Percentiles rank a stretch among this genome's conserved stretches.
phyloP scores from a whole-genome alignment of 2,888 invertebrate genomes.

The Apotomis capreana region DNA sequence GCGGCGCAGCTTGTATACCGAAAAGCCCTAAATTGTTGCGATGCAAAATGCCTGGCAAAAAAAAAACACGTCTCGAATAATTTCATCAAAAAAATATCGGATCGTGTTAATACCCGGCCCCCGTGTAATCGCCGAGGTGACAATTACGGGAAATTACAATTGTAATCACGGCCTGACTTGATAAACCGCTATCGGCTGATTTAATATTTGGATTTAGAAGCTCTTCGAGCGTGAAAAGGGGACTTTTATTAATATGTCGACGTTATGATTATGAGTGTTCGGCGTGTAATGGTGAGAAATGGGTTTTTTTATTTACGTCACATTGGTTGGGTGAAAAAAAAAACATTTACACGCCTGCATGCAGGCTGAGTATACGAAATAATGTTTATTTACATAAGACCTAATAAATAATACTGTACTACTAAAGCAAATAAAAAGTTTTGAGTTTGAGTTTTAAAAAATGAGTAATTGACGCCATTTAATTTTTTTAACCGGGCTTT shows the following conservation, averaged over 20 bases:
- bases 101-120: neutral
- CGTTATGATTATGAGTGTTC: neutral
- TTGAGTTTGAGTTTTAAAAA: too few species aligned
- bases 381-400: too few species aligned
- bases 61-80: neutral
- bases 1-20: too few species aligned
- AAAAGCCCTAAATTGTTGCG: too few species aligned
- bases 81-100: neutral
- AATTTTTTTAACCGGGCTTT: too few species aligned
- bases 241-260: slow-evolving; percentile 33
- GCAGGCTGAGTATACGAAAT: too few species aligned
- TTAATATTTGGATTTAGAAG: slow-evolving; percentile 37
- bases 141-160: slow-evolving; percentile 37
- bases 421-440: too few species aligned
- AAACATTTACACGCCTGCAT: too few species aligned
- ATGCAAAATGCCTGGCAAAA: too few species aligned
- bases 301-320: neutral
- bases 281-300: neutral
- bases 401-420: too few species aligned
- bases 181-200: slow-evolving; percentile 38
- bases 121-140: slow-evolving; percentile 12
- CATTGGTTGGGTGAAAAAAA: too few species aligned
- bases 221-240: slow-evolving; percentile 21
- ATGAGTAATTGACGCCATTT: too few species aligned
- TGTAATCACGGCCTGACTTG: slow-evolving; percentile 34